Evolutionary conservation across 2,888 invertebrate species (phyloP).

Genomic region (Agelastica alni): DNA sequence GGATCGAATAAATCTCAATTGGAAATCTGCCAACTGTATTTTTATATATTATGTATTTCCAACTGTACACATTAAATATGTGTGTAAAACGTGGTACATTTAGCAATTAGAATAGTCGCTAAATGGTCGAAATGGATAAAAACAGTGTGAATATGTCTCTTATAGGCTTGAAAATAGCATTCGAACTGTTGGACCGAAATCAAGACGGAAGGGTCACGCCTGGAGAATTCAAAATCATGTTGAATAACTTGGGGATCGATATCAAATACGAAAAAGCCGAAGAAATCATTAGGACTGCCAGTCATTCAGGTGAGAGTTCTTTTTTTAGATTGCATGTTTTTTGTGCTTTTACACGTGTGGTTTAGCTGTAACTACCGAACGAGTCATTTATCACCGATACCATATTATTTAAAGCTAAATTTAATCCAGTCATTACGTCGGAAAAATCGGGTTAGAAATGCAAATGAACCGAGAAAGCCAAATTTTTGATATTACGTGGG

Average conservation of each 20-base stretch:
- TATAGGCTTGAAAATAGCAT: slow-evolving; percentile 76
- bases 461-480: too few relatives aligned
- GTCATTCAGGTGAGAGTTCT: slow-evolving; percentile 59
- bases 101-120: slow-evolving; percentile 12
- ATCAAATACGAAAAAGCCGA: slow-evolving; percentile 74
- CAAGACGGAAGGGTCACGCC: slow-evolving; percentile 77
- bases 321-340: too few relatives aligned
- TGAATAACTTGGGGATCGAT: slow-evolving; percentile 75
- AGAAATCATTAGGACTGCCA: slow-evolving; percentile 75
- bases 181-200: slow-evolving; percentile 76
- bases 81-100: slow-evolving; percentile 3
- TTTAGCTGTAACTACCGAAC: too few relatives aligned
- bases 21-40: not conserved
- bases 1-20: not conserved
- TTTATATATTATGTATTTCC: slow-evolving; percentile 3
- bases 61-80: not conserved
- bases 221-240: slow-evolving; percentile 77
- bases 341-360: too few relatives aligned
- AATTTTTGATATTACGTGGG: too few relatives aligned
- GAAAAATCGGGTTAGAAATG: too few relatives aligned
- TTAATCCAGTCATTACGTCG: too few relatives aligned
- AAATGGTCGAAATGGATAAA: not conserved
- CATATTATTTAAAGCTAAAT: too few relatives aligned
- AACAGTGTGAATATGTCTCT: slow-evolving; percentile 4
- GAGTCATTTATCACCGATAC: too few relatives aligned